Percentiles rank a stretch among this genome's conserved stretches.
Conservation (phyloP, 2,888 invertebrate species). For the Acanthosoma haemorrhoidale region DNA sequence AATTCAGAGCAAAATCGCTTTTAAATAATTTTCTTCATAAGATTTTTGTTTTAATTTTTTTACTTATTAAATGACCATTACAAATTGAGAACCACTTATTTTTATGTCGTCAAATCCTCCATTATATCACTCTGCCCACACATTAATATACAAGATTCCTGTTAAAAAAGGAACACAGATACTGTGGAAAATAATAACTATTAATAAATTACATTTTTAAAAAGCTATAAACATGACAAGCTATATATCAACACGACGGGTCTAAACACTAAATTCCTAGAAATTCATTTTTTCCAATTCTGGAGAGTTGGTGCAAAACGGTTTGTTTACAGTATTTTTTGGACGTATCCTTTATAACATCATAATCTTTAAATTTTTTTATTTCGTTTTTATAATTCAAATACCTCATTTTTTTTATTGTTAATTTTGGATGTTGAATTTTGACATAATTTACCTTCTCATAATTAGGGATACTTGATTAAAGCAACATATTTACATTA, state of each 20-base stretch:
- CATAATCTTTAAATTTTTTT: too few species aligned
- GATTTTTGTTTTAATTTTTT: neutral
- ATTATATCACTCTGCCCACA: constrained; percentile 18
- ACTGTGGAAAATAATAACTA: constrained; percentile 18
- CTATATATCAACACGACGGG: constrained; percentile 23
- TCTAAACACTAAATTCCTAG: constrained; percentile 5
- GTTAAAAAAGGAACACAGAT: constrained; percentile 13
- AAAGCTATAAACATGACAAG: constrained; percentile 30
- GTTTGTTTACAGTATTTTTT: neutral
- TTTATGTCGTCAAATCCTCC: neutral
- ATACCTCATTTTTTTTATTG: too few species aligned
- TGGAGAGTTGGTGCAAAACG: neutral
- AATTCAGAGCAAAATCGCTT: neutral
- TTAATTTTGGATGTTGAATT: neutral
- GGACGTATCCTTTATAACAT: neutral
- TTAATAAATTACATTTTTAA: constrained; percentile 27
- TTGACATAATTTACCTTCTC: neutral
- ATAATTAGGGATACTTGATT: constrained; percentile 24
- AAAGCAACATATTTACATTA: constrained; percentile 34
- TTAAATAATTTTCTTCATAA: neutral
- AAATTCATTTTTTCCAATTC: constrained; percentile 9
- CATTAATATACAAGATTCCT: neutral
- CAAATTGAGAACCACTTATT: neutral
- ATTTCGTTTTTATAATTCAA: too few species aligned
- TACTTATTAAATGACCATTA: neutral